Evolutionary conservation across 2,888 invertebrate species (phyloP).

Genomic region (Trichopria drosophilae): DNA sequence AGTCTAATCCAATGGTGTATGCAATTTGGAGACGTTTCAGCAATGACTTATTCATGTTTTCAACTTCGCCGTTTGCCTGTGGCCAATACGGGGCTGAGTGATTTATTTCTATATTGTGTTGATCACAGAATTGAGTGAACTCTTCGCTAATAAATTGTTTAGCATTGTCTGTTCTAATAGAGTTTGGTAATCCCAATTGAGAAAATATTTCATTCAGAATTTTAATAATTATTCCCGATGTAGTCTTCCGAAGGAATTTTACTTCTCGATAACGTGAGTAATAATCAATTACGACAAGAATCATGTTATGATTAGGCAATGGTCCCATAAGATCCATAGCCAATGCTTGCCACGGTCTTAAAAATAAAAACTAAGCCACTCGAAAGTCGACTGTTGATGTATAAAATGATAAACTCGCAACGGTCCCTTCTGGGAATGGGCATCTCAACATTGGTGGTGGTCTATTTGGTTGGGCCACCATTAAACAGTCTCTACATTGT

Average conservation of each 20-base stretch:
- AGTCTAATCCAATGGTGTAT: conserved; percentile 32
- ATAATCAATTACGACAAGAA: conserved; percentile 33
- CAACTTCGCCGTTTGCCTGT: conserved; percentile 40
- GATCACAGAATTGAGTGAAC: conserved; percentile 29
- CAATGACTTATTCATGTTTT: conserved; percentile 41
- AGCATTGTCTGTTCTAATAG: conserved; percentile 35
- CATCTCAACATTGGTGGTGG: conserved; percentile 28
- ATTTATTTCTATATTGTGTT: conserved; percentile 24
- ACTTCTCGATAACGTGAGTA: conserved; percentile 35
- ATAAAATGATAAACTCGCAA: no score
- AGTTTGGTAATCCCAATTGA: conserved; percentile 29
- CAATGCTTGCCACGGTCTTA: conserved; percentile 25
- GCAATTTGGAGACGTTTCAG: conserved; percentile 41
- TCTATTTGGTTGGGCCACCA: conserved; percentile 17
- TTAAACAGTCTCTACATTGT: conserved; percentile 21
- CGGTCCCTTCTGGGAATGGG: conserved; percentile 22
- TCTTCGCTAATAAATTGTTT: conserved; percentile 37
- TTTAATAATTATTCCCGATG: conserved; percentile 29
- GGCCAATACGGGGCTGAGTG: conserved; percentile 39
- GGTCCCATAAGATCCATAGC: conserved; percentile 34
- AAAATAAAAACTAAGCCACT: no score
- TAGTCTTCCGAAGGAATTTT: conserved; percentile 19
- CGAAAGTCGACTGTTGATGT: no score
- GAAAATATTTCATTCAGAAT: conserved; percentile 33
- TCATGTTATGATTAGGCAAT: conserved; percentile 27